Evolutionary conservation across 2,888 invertebrate genomes (phyloP), one percentile per base, ranked within the genome.

Genomic region (Ormyrus labotus): DNA sequence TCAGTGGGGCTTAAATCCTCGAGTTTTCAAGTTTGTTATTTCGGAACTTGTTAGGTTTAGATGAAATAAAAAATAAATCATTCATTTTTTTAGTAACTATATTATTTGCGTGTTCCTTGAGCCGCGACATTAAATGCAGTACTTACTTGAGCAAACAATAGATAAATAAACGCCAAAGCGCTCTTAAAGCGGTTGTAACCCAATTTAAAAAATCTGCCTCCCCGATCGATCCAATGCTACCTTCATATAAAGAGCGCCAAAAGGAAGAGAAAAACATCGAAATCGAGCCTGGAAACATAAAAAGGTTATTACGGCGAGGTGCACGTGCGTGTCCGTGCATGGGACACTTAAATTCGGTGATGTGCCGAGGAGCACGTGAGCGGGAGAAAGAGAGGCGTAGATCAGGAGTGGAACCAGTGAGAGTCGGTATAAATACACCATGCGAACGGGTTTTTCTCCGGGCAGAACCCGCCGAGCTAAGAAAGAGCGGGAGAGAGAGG

Each of bases 401-500:
- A 84, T 83, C 84, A 82, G 81, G 83, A 77, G 80, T 84, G 83
- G 85, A 84, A 87, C 85, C 83, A 87, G 86, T 83, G 85, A 87
- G 88, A 87, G 86, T 86, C 83, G 85, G 85, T 88, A 89, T 87
- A 89, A 88, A 89, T 88, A 88, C 84, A 86, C 85, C 84, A 83
- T 80, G 65, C 67, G 53, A 80, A 76, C 67, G 80, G 78, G 81
- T 75, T 79, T 73, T 76, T 13, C 82, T 83, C 83, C 84, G 80
- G 77, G 48, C 83, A 83, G 83, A 84, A 84, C 84, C 83, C 77
- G 84, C n/a, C 19, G 13, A 61, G 51, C 19, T 13, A 47, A 76
- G 67, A 5, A n/a, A 34, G 65, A 74, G n/a, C 13, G 8, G 71
- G 68, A 76, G 34, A 47, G 64, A 65, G 64, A 70, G 11, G 10